Percentiles rank a stretch among this genome's conserved stretches.
Conservation (phyloP, 2,797 vertebrate genomes). For the Acanthornis magna region DNA sequence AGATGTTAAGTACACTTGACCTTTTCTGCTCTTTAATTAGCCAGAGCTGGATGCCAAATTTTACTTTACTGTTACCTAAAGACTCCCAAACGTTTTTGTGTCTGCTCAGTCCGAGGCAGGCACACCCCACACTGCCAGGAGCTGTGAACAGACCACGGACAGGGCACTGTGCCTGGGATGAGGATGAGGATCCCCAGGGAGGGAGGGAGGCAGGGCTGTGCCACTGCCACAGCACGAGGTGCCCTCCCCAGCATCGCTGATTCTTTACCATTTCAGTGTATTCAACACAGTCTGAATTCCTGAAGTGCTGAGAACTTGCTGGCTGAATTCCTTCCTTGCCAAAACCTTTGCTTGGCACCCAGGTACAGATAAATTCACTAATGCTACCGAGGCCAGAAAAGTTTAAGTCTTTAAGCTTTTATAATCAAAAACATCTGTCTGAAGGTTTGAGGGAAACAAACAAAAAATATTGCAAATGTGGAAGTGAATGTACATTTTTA, state of each 20-base stretch:
- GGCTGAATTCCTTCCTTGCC: neutral
- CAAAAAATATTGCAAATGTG: neutral
- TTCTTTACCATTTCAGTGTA: accelerated
- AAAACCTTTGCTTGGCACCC: neutral
- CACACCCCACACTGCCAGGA: accelerated
- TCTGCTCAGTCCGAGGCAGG: accelerated
- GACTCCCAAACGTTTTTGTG: no score
- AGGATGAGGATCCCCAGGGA: neutral
- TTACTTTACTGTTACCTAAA: neutral
- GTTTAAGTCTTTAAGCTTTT: neutral
- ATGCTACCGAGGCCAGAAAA: neutral
- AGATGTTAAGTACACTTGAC: neutral
- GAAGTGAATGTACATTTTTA: neutral
- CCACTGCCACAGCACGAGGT: neutral
- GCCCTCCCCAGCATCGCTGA: accelerated
- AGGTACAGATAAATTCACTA: neutral
- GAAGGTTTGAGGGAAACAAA: neutral
- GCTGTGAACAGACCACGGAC: neutral
- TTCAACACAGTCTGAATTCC: neutral
- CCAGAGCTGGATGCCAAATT: neutral
- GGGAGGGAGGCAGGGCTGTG: neutral
- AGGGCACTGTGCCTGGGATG: no score
- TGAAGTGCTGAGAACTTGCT: neutral
- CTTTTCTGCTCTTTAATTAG: neutral
- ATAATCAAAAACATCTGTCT: neutral